Conservation (phyloP, 2,888 invertebrate species). For the Elysia crispata region DNA sequence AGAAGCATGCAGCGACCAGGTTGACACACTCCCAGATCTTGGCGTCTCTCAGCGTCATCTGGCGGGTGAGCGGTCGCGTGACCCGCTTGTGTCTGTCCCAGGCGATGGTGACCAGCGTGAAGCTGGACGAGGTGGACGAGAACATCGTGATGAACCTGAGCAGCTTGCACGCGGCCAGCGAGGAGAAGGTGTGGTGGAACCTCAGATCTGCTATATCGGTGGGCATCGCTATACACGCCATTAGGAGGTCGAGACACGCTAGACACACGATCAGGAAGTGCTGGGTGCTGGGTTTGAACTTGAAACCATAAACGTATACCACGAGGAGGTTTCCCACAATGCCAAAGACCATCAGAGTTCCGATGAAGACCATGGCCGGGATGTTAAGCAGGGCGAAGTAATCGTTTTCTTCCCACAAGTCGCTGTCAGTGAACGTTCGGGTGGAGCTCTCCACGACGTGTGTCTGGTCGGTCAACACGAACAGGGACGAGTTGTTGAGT, state of each 20-base stretch:
- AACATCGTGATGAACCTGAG: conserved; percentile 51
- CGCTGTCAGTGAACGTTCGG: neutral
- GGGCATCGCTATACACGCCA: conserved; percentile 50
- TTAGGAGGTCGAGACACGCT: conserved; percentile 50
- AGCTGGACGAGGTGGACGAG: conserved; percentile 46
- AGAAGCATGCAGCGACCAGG: conserved; percentile 10
- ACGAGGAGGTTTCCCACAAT: conserved; percentile 56
- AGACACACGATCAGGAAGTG: conserved; percentile 52
- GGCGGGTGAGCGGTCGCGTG: conserved; percentile 43
- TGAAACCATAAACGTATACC: conserved; percentile 50
- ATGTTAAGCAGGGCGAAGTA: conserved; percentile 41
- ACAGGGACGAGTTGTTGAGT: neutral
- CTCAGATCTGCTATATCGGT: conserved; percentile 53
- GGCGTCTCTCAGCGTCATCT: conserved; percentile 47
- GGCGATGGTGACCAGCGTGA: conserved; percentile 49
- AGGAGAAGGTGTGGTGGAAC: conserved; percentile 48
- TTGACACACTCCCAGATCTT: conserved; percentile 25
- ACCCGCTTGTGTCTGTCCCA: conserved; percentile 49
- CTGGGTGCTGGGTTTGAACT: conserved; percentile 49
- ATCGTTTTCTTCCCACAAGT: conserved; percentile 45
- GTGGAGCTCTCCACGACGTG: neutral
- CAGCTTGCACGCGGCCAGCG: conserved; percentile 45
- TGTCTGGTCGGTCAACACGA: neutral
- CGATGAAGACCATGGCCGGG: conserved; percentile 61
- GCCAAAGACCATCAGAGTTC: conserved; percentile 59